phyloP scores from a whole-genome alignment of 1,140 invertebrate species.

The Triops longicaudatus region DNA sequence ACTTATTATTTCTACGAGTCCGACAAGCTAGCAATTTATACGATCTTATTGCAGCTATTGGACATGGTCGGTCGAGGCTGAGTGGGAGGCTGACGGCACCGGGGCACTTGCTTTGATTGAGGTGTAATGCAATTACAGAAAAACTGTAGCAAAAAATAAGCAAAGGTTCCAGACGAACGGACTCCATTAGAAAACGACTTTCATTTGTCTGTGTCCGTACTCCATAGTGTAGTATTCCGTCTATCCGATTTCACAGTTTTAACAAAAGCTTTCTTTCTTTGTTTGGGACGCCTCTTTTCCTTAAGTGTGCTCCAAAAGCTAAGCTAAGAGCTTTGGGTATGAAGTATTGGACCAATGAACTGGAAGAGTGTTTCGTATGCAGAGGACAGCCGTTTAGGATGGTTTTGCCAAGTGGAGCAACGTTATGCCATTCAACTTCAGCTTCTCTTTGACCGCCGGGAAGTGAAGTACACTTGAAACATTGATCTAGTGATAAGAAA shows the following conservation, averaged over 20 bases:
- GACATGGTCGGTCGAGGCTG: not conserved
- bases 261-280: not conserved
- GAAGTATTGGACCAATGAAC: not conserved
- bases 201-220: not conserved
- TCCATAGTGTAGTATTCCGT: not conserved
- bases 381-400: not conserved
- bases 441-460: not conserved
- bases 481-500: not conserved
- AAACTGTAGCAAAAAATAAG: not conserved
- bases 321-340: not conserved
- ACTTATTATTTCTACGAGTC: not conserved
- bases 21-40: not conserved
- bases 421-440: not conserved
- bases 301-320: not conserved
- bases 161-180: not conserved
- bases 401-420: not conserved
- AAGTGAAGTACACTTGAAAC: not conserved
- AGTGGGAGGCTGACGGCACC: not conserved
- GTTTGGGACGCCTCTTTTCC: not conserved
- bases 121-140: not conserved
- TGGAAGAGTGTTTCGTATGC: not conserved
- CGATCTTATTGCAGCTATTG: not conserved
- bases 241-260: not conserved
- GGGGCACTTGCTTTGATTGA: not conserved
- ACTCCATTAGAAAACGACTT: not conserved